phyloP scores from a whole-genome alignment of 2,888 invertebrate species.

The Biston betularia region DNA sequence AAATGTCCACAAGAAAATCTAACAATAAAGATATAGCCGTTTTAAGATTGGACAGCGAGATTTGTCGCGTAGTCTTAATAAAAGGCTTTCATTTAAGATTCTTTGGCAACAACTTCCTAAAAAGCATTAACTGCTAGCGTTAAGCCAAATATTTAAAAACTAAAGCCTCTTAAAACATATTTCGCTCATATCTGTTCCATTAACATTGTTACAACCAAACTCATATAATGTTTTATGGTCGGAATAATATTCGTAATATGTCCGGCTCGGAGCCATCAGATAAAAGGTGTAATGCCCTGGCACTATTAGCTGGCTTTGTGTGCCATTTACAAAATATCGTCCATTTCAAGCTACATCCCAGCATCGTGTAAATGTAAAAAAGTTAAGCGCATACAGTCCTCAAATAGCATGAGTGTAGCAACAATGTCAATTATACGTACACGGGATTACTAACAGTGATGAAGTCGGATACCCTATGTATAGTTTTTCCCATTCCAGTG shows the following conservation, averaged over 20 bases:
- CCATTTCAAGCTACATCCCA: conserved; percentile 35
- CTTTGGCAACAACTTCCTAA: too few relatives aligned
- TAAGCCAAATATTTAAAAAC: neutral
- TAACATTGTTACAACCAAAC: conserved; percentile 43
- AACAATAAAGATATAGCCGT: too few relatives aligned
- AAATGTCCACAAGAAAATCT: too few relatives aligned
- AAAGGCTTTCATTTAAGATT: too few relatives aligned
- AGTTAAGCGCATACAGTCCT: neutral
- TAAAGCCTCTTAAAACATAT: conserved; percentile 6
- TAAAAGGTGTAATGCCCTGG: conserved; percentile 34
- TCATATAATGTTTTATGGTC: conserved; percentile 41
- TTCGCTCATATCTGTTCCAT: conserved; percentile 30
- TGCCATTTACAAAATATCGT: conserved; percentile 38
- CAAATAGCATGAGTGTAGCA: too few relatives aligned
- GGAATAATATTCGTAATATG: conserved; percentile 44
- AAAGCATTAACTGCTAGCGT: too few relatives aligned
- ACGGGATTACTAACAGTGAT: too few relatives aligned
- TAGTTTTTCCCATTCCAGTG: too few relatives aligned
- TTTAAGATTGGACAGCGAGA: too few relatives aligned
- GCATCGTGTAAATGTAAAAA: conserved; percentile 17
- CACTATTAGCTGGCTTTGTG: conserved; percentile 36
- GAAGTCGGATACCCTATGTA: too few relatives aligned
- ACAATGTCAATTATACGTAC: too few relatives aligned
- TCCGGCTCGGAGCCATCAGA: conserved; percentile 44
- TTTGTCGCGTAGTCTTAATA: too few relatives aligned